Conservation (phyloP, 2,888 invertebrate species). For the Sussaba pulchella region DNA sequence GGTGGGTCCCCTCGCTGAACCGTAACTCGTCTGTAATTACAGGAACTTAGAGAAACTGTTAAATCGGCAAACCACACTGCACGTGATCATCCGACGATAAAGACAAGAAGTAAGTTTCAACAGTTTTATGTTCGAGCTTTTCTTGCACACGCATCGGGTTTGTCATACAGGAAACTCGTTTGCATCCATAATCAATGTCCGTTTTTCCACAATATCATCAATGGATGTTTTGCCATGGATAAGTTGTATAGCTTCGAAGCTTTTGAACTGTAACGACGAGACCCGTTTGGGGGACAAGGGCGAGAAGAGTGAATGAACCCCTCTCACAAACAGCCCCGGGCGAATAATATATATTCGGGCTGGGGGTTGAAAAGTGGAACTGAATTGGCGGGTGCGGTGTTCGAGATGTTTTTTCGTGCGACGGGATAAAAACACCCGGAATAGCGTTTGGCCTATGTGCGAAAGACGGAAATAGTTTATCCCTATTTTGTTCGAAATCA, state of each 20-base stretch:
- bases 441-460: slow-evolving; percentile 11
- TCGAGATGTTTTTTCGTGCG: slow-evolving; percentile 37
- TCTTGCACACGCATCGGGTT: neutral
- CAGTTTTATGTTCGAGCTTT: neutral
- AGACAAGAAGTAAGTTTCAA: neutral
- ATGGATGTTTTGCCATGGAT: slow-evolving; percentile 14
- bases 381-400: slow-evolving; percentile 22
- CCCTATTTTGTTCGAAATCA: slow-evolving; percentile 14
- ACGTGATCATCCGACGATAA: neutral
- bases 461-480: slow-evolving; percentile 2
- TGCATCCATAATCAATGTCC: slow-evolving; percentile 13
- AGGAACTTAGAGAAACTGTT: slow-evolving; percentile 44
- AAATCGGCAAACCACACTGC: slow-evolving; percentile 23
- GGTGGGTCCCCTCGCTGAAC: slow-evolving; percentile 7
- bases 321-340: slow-evolving; percentile 58
- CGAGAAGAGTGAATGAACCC: slow-evolving; percentile 44
- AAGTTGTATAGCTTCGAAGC: slow-evolving; percentile 49
- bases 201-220: neutral
- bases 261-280: slow-evolving; percentile 49
- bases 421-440: slow-evolving; percentile 41
- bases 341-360: slow-evolving; percentile 55
- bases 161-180: neutral
- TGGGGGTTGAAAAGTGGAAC: slow-evolving; percentile 61
- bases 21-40: slow-evolving; percentile 29
- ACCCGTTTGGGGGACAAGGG: slow-evolving; percentile 32